Percentiles rank a stretch among this genome's conserved stretches.
phyloP scores from a whole-genome alignment of 2,113 vertebrate species.

The Microcebus ravelobensis region DNA sequence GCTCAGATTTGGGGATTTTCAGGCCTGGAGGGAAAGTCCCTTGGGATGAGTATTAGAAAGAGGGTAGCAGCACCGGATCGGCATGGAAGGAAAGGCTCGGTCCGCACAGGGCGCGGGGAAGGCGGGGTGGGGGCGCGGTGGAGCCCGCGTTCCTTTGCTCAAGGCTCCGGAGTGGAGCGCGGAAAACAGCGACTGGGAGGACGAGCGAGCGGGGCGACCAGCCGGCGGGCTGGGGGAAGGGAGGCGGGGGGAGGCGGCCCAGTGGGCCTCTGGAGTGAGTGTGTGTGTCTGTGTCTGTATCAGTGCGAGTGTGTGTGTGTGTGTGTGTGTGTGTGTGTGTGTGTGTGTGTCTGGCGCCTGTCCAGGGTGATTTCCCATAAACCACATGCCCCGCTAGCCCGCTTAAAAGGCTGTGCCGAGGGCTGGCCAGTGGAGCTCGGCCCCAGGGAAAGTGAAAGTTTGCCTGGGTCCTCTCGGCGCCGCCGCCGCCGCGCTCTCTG shows the following conservation, averaged over 20 bases:
- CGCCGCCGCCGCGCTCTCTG: background rate
- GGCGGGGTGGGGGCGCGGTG: background rate
- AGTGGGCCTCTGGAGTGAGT: conserved; percentile 40
- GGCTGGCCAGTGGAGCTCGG: conserved; percentile 68
- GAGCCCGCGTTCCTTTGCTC: background rate
- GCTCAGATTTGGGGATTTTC: conserved; percentile 68
- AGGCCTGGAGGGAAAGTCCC: conserved; percentile 73
- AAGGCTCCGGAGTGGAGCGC: background rate
- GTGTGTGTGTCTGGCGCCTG: conserved; percentile 71
- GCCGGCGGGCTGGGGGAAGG: conserved; percentile 61
- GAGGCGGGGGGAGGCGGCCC: conserved; percentile 5
- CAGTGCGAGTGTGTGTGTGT: background rate
- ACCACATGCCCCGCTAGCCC: conserved; percentile 82
- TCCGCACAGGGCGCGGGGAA: background rate
- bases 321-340: background rate
- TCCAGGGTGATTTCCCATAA: conserved; percentile 86
- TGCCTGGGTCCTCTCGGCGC: conserved; percentile 34
- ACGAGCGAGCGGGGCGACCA: background rate
- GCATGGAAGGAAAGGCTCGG: background rate
- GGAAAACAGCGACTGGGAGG: background rate
- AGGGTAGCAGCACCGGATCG: conserved; percentile 5
- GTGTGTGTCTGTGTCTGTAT: background rate
- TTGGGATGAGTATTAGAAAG: conserved; percentile 28
- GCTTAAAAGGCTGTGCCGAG: conserved; percentile 81
- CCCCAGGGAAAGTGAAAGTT: conserved; percentile 80